These are phyloP conservation scores for Mesoclemmys tuberculata DNA, from an alignment of 2,113 vertebrate species.

Conservation along the genomic window DNA sequence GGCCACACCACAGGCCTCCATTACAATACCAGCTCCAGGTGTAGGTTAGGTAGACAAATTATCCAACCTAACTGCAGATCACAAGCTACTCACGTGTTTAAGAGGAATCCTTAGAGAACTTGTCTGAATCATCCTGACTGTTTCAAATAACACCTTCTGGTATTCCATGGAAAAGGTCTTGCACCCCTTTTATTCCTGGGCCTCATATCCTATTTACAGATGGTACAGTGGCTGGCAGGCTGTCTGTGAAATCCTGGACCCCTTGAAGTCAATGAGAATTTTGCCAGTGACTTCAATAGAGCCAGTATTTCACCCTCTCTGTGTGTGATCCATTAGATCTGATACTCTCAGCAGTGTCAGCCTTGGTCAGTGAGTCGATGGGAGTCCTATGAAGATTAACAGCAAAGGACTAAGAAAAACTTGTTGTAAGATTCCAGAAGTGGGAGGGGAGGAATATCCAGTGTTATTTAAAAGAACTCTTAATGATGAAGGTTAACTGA, in stretches of 20 bases:
- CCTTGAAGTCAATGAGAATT: not conserved
- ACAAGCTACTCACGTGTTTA: not conserved
- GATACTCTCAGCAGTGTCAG: not conserved
- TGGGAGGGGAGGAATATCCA: not conserved
- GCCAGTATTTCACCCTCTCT: not conserved
- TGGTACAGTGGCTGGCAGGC: not conserved
- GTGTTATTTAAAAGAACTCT: constrained; percentile 15
- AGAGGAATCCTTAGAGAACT: not conserved
- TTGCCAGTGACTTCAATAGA: not conserved
- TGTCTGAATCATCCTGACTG: not conserved
- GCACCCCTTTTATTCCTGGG: not conserved
- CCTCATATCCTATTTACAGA: not conserved
- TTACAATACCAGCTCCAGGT: not conserved
- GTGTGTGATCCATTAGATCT: not conserved
- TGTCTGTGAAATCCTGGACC: not conserved
- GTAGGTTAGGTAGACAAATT: not conserved
- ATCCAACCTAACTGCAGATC: not conserved
- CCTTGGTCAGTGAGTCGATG: not conserved
- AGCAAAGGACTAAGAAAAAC: constrained; percentile 24
- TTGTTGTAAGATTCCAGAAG: not conserved
- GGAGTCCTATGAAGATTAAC: not conserved
- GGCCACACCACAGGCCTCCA: not conserved
- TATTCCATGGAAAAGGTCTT: not conserved
- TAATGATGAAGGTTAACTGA: not conserved
- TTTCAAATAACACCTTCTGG: not conserved